Base-by-base conservation (phyloP, 2,797 vertebrate genomes). In the Bradypodion ventrale region DNA sequence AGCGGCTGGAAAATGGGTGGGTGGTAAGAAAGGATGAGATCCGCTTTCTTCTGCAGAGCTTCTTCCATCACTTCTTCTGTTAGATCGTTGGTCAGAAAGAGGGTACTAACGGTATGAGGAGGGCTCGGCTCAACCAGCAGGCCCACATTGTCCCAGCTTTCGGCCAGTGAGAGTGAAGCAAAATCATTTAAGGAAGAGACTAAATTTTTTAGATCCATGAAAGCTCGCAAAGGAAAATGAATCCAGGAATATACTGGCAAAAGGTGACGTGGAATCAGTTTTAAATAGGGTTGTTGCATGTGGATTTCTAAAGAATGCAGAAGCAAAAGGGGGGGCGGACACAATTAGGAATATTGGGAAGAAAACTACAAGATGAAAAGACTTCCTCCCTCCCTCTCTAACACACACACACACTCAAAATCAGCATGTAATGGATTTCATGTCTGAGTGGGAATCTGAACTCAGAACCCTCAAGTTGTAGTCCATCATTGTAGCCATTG, bases 91-190 rank as follows among this genome's bases (percentile, higher is more conserved):
- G 98, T 98, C 1, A 99, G 96, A 84, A 99, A 93, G 87, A 99
- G 94, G 6, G 95, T 97, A 83, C 90, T 95, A 25, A 99, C 92
- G 0, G 91, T 90, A 40, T 97, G 97, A 1, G 96, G 92, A 75
- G 96, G 96, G 77, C 97, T 97, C 0, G 98, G 98, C 90, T 99
- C 98, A 15, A 99, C 97, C 93, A 99, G 93, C 40, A 99, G 92
- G 7, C 98, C 98, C 0, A 99, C 98, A 0, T 99, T 99, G 94
- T 99, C 98, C 98, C 98, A 99, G 4, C 96, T 96, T 90, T 98
- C 98, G 0, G 98, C 98, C 89, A 98, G 94, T 0, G 97, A 96
- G 37, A 97, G 96, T 0, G 98, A 95, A n/a, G 98, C 98, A 0
- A 99, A 96, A 85, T 96, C 93, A 83, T 97, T 96, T 80, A 99